Evolutionary conservation across 2,797 vertebrate species (phyloP).

Genomic region (Sciaenops ocellatus): DNA sequence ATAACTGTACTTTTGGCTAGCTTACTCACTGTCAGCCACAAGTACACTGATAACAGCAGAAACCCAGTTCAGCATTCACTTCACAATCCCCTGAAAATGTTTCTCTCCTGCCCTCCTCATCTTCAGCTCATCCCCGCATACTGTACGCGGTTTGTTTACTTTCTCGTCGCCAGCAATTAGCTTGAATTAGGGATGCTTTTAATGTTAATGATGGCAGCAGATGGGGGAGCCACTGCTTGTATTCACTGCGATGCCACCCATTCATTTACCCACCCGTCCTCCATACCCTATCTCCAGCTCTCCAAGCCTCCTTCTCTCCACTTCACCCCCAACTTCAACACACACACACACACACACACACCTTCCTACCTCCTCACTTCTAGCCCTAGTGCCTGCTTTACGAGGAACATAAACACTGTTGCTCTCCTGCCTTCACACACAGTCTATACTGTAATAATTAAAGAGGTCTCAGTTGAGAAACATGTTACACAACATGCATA

Average conservation of each 20-base stretch:
- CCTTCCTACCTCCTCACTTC: conserved; percentile 6
- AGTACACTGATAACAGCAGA: not conserved
- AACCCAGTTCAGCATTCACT: conserved; percentile 33
- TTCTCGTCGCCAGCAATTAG: conserved; percentile 74
- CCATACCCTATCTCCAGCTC: conserved; percentile 33
- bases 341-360: not conserved
- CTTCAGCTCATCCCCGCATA: conserved; percentile 46
- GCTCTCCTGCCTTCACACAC: not conserved
- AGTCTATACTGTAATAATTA: conserved; percentile 48
- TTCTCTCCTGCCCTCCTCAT: conserved; percentile 11
- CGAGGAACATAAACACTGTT: conserved; percentile 29
- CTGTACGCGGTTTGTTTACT: conserved; percentile 64
- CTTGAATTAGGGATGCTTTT: conserved; percentile 74
- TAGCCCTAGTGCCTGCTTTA: conserved; percentile 20
- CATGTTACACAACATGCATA: conserved; percentile 50
- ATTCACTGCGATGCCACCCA: conserved; percentile 50
- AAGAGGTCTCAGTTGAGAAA: conserved; percentile 38
- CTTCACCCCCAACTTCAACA: conserved; percentile 20
- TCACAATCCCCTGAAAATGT: conserved; percentile 21
- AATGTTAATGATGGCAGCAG: conserved; percentile 79
- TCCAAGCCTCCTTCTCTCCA: conserved; percentile 32
- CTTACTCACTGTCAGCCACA: not conserved
- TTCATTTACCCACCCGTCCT: conserved; percentile 52
- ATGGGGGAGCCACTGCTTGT: conserved; percentile 69
- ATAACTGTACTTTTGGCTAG: not conserved